Base-by-base conservation (phyloP, 2,113 vertebrate species). In the Percopsis transmontana region DNA sequence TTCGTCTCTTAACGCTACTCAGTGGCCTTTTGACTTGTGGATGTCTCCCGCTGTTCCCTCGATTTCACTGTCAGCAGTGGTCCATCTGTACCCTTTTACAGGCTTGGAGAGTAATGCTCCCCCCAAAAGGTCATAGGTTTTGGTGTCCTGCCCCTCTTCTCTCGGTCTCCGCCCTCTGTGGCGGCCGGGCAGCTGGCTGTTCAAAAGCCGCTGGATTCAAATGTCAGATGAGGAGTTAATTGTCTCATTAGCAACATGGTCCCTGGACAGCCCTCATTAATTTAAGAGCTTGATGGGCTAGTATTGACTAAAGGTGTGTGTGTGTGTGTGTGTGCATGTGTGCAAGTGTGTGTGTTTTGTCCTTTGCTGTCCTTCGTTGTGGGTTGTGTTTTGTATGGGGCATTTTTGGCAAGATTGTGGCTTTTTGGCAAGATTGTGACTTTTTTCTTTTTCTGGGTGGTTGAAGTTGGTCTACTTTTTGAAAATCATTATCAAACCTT, bases 211-310 rank as follows among this genome's bases (percentile, higher is more conserved):
- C 44, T 27, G 41, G 70, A 61, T 45, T 52, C 73, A 83, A 85
- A 85, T 63, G 63, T 62, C 58, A 81, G 63, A 72, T 44, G 58
- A 69, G 60, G 67, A 80, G 70, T 75, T 81, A 77, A 85, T 79
- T 81, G 68, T 86, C 74, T 89, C 68, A 77, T 87, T 84, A 80
- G 23, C 15, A 50, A 59, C 40, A 23, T 0, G 4, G 47, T 78
- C 62, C 81, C 65, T 67, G 67, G 73, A 68, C 68, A 57, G 67
- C 62, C 54, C 59, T 88, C 74, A 62, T 84, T 87, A 74, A 85
- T 80, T 64, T 62, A 61, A 67, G 42, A 41, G 54, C 68, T n/a
- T 72, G 58, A 81, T 85, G 58, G 71, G 74, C 70, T 62, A 39
- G 71, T 48, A 58, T 64, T 60, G 66, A 72, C 53, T 66, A 1